Base-by-base conservation (phyloP, 2,113 vertebrate genomes). In the Camelus bactrianus region DNA sequence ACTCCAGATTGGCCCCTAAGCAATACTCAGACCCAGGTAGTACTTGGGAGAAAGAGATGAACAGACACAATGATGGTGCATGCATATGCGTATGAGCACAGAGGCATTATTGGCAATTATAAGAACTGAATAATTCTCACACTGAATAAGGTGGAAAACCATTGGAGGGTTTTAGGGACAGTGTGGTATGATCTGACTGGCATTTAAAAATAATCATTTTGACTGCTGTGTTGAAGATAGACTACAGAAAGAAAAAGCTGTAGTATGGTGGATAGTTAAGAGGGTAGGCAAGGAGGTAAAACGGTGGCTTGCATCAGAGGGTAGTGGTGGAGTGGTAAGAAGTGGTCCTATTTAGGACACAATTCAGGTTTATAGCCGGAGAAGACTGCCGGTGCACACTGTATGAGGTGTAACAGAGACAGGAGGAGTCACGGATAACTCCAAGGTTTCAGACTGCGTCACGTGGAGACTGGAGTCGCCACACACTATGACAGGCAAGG, bases 101-200 rank as follows among this genome's bases (percentile, higher is more conserved):
- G 38, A 75, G n/a, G 26, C 17, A 52, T 52, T 69, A 62, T 6
- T 22, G 50, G 30, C 7, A 75, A 6, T 46, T 52, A 4, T 11
- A 76, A 85, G 28, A 89, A 85, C 90, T 70, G 19, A 60, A 26
- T 58, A 88, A 92, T 92, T 52, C 7, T 77, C 14, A 91, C 52
- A n/a, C 15, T 83, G 26, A 90, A 50, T 58, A 77, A 26, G 10
- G 30, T n/a, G 35, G n/a, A 70, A 64, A 88, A 65, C 13, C n/a
- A 38, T 10, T 30, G 13, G 5, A 70, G 6, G 30, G 7, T n/a
- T 75, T 72, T 35, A 38, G n/a, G 46, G 20, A 84, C 16, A 81
- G 5, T 46, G 10, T 65, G 32, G 42, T 60, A 30, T 54, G 28
- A 89, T 73, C 28, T 62, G 62, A 62, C 8, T 75, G 64, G 58